Evolutionary conservation across 2,888 invertebrate species (phyloP).

Genomic region (Cecidostiba fungosa): DNA sequence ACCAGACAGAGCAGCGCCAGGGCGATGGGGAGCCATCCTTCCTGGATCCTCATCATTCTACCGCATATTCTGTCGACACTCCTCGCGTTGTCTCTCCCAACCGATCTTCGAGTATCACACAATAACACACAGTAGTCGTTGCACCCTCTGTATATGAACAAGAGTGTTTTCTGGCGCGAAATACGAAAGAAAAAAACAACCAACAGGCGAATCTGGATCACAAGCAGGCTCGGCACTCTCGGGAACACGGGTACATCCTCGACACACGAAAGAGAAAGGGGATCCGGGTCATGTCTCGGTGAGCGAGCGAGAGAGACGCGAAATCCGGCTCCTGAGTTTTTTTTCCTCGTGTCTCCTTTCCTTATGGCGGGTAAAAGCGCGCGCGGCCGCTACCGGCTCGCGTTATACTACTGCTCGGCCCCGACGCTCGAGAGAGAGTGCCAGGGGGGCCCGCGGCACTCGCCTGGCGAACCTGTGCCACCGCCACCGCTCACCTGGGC

Average conservation of each 20-base stretch:
- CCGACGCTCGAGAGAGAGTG: conserved; percentile 59
- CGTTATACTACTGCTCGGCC: conserved; percentile 19
- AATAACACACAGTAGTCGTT: neutral
- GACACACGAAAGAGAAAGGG: conserved; percentile 50
- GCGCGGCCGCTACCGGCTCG: neutral
- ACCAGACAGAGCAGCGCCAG: conserved; percentile 70
- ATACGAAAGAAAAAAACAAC: neutral
- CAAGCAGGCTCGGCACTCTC: conserved; percentile 4
- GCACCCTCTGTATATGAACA: neutral
- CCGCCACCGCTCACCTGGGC: conserved; percentile 60
- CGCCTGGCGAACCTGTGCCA: conserved; percentile 63
- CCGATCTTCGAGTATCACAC: neutral
- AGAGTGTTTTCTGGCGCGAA: neutral
- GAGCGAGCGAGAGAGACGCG: conserved; percentile 12
- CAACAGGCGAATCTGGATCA: conserved; percentile 1
- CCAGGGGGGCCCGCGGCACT: conserved; percentile 50
- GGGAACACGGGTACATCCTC: conserved; percentile 8
- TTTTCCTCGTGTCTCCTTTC: conserved; percentile 4
- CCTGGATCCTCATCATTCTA: conserved; percentile 73
- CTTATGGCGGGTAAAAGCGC: neutral
- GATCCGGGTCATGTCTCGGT: conserved; percentile 57
- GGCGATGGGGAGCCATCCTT: conserved; percentile 72
- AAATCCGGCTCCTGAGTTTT: conserved; percentile 31
- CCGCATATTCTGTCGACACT: conserved; percentile 68
- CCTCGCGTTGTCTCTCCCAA: too few relatives aligned